Conservation (phyloP, 2,113 vertebrate genomes). For the Plectropomus leopardus region DNA sequence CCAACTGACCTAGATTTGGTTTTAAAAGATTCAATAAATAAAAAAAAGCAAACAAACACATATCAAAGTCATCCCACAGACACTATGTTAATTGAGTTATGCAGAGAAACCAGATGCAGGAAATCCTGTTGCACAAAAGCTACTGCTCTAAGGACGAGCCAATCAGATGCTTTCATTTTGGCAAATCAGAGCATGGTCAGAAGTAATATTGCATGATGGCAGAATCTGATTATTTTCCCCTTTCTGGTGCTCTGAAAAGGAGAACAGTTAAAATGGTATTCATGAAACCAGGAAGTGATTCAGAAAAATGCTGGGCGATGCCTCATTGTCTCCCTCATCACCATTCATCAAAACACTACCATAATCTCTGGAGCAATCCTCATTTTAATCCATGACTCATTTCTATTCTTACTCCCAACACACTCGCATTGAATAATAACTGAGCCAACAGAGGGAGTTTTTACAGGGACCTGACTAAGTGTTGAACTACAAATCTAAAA, state of each 20-base stretch:
- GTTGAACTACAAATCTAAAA: not conserved
- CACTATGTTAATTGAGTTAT: slow-evolving; percentile 35
- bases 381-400: slow-evolving; percentile 50
- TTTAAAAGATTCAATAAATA: not conserved
- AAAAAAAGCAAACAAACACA: slow-evolving; percentile 22
- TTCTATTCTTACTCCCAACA: slow-evolving; percentile 3
- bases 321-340: slow-evolving; percentile 54
- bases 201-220: slow-evolving; percentile 31
- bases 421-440: not conserved
- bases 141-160: slow-evolving; percentile 23
- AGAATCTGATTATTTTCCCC: slow-evolving; percentile 22
- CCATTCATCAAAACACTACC: slow-evolving; percentile 14
- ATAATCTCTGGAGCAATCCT: slow-evolving; percentile 20
- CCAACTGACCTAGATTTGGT: no score
- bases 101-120: slow-evolving; percentile 57
- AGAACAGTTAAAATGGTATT: slow-evolving; percentile 28
- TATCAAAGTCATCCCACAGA: not conserved
- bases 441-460: not conserved
- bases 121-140: slow-evolving; percentile 57
- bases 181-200: slow-evolving; percentile 38
- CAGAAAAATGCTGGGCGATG: slow-evolving; percentile 44
- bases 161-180: slow-evolving; percentile 39
- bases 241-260: slow-evolving; percentile 29
- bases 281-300: slow-evolving; percentile 57
- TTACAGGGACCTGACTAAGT: not conserved